Conservation (phyloP, 2,113 vertebrate genomes). For the Passer domesticus region DNA sequence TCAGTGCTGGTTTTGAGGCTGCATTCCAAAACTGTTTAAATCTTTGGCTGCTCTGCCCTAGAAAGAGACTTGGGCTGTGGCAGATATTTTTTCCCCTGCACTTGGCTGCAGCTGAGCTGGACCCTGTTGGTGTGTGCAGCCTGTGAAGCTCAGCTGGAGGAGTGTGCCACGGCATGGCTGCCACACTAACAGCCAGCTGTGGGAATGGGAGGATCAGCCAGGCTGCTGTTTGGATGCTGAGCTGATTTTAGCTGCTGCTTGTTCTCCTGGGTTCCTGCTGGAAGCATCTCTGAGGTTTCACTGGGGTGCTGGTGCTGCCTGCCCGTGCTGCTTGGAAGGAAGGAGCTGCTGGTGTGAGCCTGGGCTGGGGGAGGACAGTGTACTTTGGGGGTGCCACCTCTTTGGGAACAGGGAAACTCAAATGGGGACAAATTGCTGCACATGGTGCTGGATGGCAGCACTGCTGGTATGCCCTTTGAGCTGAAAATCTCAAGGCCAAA, state of each 20-base stretch:
- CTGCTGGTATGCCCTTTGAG: not conserved
- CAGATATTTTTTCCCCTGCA: not conserved
- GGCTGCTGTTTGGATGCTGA: not conserved
- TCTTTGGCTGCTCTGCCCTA: not conserved
- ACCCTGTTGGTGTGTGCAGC: fast-evolving
- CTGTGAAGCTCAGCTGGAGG: not conserved
- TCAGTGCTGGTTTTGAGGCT: not conserved
- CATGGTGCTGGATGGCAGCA: not conserved
- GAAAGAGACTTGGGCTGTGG: not conserved
- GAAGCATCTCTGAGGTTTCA: not conserved
- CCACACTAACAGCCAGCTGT: not conserved
- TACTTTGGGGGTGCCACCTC: not conserved
- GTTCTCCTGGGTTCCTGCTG: not conserved
- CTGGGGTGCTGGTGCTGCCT: not conserved
- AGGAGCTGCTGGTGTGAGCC: not conserved
- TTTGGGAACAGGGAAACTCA: not conserved
- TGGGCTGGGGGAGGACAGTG: not conserved
- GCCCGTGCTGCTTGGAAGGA: not conserved
- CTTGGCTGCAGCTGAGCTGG: not conserved
- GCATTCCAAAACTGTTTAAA: not conserved
- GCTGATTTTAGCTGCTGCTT: not conserved
- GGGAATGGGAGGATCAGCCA: not conserved
- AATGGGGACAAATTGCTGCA: not conserved
- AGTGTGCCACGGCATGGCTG: fast-evolving
- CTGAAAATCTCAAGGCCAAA: not conserved